These are phyloP conservation scores for Nothobranchius furzeri DNA, from an alignment of 2,113 vertebrate species.

Conservation along the genomic window DNA sequence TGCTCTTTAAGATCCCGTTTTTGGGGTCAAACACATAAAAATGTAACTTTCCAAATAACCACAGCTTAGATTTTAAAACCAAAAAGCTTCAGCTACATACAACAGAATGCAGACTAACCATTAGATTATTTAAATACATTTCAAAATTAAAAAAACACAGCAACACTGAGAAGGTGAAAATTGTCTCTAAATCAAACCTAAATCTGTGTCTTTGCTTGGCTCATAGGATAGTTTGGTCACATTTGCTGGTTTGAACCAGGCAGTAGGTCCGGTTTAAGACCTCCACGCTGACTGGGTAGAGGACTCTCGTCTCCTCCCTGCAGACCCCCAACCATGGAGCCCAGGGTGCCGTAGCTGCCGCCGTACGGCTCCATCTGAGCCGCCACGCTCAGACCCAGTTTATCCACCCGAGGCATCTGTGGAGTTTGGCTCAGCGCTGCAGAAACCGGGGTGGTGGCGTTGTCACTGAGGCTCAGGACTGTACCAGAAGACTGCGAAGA, in stretches of 20 bases:
- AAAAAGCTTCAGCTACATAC: too few species aligned
- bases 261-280: slow-evolving; percentile 26
- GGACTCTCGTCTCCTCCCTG: slow-evolving; percentile 28
- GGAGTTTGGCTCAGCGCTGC: slow-evolving; percentile 27
- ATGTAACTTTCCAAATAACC: too few species aligned
- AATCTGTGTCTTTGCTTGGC: too few species aligned
- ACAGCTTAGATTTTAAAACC: neutral
- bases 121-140: too few species aligned
- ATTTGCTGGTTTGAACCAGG: slow-evolving; percentile 16
- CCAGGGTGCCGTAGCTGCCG: slow-evolving; percentile 29
- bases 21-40: too few species aligned
- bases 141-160: too few species aligned
- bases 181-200: too few species aligned
- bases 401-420: slow-evolving; percentile 1
- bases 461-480: slow-evolving; percentile 60
- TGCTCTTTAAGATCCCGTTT: too few species aligned
- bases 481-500: slow-evolving; percentile 58
- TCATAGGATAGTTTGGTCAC: neutral
- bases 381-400: neutral
- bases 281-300: neutral
- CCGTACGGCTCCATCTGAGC: slow-evolving; percentile 35
- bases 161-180: too few species aligned
- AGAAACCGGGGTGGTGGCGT: slow-evolving; percentile 53
- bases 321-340: slow-evolving; percentile 37
- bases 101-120: too few species aligned